Percentiles rank a stretch among this genome's conserved stretches.
These are phyloP conservation scores for Drosophila pachea DNA, from an alignment of 1,140 invertebrate genomes.

Conservation along the genomic window DNA sequence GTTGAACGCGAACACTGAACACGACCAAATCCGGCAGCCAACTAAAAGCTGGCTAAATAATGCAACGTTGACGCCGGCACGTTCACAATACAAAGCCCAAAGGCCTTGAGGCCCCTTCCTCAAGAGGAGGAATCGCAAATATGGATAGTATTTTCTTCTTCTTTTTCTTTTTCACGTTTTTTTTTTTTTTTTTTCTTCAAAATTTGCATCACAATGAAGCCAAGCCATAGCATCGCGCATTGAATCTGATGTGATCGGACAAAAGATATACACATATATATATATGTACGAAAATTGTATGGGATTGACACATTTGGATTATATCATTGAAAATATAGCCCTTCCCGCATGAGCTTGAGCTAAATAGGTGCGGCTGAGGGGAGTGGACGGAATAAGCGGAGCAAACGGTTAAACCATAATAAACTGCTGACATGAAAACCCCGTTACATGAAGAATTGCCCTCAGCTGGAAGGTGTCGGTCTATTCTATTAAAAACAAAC, in stretches of 20 bases:
- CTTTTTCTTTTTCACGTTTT: background rate
- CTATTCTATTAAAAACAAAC: conserved; percentile 35
- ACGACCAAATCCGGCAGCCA: conserved; percentile 47
- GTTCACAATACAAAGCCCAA: conserved; percentile 14
- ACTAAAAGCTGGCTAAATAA: conserved; percentile 34
- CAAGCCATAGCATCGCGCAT: too few species aligned
- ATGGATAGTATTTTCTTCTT: conserved; percentile 46
- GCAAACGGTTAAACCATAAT: conserved; percentile 19
- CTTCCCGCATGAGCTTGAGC: too few species aligned
- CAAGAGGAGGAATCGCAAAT: conserved; percentile 23
- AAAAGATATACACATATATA: background rate
- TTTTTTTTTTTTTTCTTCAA: background rate
- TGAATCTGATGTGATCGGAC: background rate
- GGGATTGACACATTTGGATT: background rate
- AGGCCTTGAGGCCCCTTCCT: conserved; percentile 4
- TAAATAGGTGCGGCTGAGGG: background rate
- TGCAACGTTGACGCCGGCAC: conserved; percentile 42
- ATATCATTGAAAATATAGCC: background rate
- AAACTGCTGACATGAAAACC: conserved; percentile 70
- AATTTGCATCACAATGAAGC: conserved; percentile 40
- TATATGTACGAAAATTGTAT: background rate
- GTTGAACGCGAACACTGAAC: conserved; percentile 42
- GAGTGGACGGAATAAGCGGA: conserved; percentile 28
- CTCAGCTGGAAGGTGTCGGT: conserved; percentile 16
- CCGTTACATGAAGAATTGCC: conserved; percentile 53